phyloP scores from a whole-genome alignment of 2,888 invertebrate species.

The Phytoseiulus persimilis region DNA sequence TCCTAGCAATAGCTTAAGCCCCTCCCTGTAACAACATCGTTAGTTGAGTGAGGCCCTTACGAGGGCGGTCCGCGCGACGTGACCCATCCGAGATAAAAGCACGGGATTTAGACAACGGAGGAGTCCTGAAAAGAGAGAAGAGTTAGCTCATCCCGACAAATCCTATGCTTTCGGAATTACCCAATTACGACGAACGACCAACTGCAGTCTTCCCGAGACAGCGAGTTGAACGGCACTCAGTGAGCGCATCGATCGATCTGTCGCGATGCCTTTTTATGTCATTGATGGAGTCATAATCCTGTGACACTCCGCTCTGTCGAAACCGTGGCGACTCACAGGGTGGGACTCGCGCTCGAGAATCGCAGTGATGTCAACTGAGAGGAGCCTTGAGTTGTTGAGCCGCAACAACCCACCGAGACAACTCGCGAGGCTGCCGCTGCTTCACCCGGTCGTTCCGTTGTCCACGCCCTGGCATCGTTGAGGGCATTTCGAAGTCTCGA shows the following conservation, averaged over 20 bases:
- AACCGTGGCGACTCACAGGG: too few relatives aligned
- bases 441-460: too few relatives aligned
- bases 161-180: not conserved
- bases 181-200: not conserved
- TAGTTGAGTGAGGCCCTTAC: not conserved
- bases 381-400: too few relatives aligned
- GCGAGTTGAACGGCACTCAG: not conserved
- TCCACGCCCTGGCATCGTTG: too few relatives aligned
- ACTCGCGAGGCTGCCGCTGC: too few relatives aligned
- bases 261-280: too few relatives aligned
- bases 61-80: not conserved
- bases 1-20: not conserved
- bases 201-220: not conserved
- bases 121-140: not conserved
- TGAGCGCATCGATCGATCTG: not conserved
- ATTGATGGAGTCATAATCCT: too few relatives aligned
- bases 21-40: constrained; percentile 5
- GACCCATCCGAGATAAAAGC: not conserved
- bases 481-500: too few relatives aligned
- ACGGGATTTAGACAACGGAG: not conserved
- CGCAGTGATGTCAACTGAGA: too few relatives aligned
- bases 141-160: not conserved
- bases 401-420: too few relatives aligned
- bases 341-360: too few relatives aligned
- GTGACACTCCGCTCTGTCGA: too few relatives aligned